Percentiles rank a stretch among this genome's conserved stretches.
These are phyloP conservation scores for Camponotus pennsylvanicus DNA, from an alignment of 1,140 invertebrate genomes.

Conservation along the genomic window DNA sequence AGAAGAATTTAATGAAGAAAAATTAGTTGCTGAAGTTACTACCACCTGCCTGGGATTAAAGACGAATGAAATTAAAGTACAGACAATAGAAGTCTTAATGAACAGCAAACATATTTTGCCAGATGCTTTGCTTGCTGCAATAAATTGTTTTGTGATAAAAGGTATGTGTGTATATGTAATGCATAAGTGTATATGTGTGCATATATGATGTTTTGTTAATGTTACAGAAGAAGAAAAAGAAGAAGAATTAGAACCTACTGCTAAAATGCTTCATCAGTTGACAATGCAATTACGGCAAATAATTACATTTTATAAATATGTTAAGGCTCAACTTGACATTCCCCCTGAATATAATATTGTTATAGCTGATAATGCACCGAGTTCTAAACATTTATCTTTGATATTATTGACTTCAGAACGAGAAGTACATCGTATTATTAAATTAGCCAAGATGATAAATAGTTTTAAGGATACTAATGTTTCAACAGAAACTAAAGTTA, in stretches of 20 bases:
- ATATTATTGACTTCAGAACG: slow-evolving; percentile 79
- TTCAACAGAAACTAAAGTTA: slow-evolving; percentile 78
- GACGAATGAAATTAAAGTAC: slow-evolving; percentile 91
- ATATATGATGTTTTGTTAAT: slow-evolving; percentile 41
- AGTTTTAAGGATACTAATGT: slow-evolving; percentile 67
- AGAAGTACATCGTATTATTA: slow-evolving; percentile 80
- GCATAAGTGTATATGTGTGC: not conserved
- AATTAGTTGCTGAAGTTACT: slow-evolving; percentile 85
- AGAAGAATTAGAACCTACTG: slow-evolving; percentile 77
- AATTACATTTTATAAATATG: slow-evolving; percentile 84
- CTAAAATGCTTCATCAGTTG: slow-evolving; percentile 79
- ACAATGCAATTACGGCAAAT: slow-evolving; percentile 79
- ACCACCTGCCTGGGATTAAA: slow-evolving; percentile 89
- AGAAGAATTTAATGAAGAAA: slow-evolving; percentile 86
- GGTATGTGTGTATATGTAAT: slow-evolving; percentile 53
- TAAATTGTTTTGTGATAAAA: slow-evolving; percentile 84
- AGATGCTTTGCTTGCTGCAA: slow-evolving; percentile 87
- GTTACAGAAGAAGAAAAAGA: slow-evolving; percentile 75
- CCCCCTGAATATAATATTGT: slow-evolving; percentile 80
- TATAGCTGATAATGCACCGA: slow-evolving; percentile 72
- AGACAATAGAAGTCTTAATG: slow-evolving; percentile 91
- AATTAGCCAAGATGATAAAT: slow-evolving; percentile 77
- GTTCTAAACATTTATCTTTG: slow-evolving; percentile 71
- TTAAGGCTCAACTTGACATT: slow-evolving; percentile 78
- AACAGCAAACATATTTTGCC: slow-evolving; percentile 88